Base-by-base conservation (phyloP, 1,140 invertebrate species). In the Pseudomyrmex flavicornis region DNA sequence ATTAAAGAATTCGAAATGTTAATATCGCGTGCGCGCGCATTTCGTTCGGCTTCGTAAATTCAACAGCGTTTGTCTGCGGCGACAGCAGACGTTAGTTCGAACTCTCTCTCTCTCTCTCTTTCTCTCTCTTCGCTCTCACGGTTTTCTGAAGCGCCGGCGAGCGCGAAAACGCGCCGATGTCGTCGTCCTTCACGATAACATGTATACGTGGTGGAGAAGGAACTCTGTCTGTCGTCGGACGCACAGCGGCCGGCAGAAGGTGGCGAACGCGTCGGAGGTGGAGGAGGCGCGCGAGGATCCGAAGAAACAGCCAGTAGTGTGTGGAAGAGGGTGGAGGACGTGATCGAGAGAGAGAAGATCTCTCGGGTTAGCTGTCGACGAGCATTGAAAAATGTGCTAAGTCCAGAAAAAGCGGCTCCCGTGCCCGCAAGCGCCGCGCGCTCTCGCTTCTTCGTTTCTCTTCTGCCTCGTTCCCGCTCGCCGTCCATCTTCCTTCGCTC, bases 371-470 rank as follows among this genome's bases (percentile, higher is more conserved):
- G 90, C 91, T 92, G 91, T 93, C 91, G 91, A 89, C 91, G 82
- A 84, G 76, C 89, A 91, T 91, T 93, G 92, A 93, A 93, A 92
- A 92, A 93, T 93, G 91, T 92, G 91, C 90, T 89, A 93, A 92
- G 89, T 88, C 82, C 66, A 90, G 90, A 93, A 93, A 92, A 93
- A 93, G 91, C 88, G 80, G 88, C 86, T 88, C 80, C 86, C 82
- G 88, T 90, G 80, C 85, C 91, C 86, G 82, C 86, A 79, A 92
- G 91, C 92, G 89, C 86, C 88, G 89, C 70, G 83, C 79, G 65
- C 83, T 83, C 86, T 88, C 87, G 83, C 74, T 75, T 70, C 83
- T 86, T 84, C 75, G 65, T 54, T 26, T 26, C 22, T 52, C 73
- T 17, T 17, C 17, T 17, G 17, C 17, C 58, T 65, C 72, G n/a